Percentiles rank a stretch among this genome's conserved stretches.
phyloP scores from a whole-genome alignment of 2,113 vertebrate genomes.

The Dicrurus megarhynchus region DNA sequence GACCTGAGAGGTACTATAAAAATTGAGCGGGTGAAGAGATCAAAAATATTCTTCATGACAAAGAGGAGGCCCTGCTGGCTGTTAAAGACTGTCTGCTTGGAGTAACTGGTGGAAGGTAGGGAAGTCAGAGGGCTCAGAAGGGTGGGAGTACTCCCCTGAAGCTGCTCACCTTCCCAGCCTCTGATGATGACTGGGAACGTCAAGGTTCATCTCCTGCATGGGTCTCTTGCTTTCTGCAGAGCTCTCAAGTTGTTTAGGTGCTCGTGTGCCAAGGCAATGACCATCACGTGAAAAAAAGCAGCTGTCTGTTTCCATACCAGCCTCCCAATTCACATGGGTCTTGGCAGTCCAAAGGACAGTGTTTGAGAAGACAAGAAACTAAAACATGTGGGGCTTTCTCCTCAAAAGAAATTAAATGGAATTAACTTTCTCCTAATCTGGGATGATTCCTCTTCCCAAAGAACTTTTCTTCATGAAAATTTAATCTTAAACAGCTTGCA shows the following conservation, averaged over 20 bases:
- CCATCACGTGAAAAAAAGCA: accelerated
- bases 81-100: neutral
- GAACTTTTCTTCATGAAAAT: neutral
- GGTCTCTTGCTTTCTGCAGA: neutral
- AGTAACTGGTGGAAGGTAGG: neutral
- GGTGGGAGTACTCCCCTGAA: accelerated
- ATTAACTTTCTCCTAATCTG: neutral
- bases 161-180: neutral
- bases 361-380: neutral
- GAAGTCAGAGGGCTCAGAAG: neutral
- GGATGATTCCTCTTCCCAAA: neutral
- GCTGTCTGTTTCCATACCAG: neutral
- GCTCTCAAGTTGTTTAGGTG: neutral
- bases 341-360: neutral
- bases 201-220: neutral
- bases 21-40: neutral
- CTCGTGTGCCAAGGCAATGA: neutral
- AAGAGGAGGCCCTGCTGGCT: neutral
- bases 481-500: neutral
- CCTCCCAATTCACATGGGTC: accelerated
- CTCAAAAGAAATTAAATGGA: neutral
- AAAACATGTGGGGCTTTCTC: neutral
- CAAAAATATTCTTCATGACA: neutral
- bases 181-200: accelerated
- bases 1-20: neutral